These are phyloP conservation scores for Lamellibrachia columna DNA, from an alignment of 2,888 invertebrate species.

Conservation along the genomic window DNA sequence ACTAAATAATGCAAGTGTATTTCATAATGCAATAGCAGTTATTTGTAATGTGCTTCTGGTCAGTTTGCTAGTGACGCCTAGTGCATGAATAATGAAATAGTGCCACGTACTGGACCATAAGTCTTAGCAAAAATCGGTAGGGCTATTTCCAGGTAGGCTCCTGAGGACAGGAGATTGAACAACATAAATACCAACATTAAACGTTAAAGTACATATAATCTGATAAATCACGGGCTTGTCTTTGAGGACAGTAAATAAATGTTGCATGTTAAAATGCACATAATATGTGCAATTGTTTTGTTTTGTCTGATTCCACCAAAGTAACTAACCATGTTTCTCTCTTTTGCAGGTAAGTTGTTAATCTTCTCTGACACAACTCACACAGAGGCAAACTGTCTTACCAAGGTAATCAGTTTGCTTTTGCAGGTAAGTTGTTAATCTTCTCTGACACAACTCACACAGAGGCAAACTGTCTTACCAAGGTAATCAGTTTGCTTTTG, in stretches of 20 bases:
- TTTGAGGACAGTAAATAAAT: no score
- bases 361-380: background rate
- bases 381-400: background rate
- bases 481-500: background rate
- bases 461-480: background rate
- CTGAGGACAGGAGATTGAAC: no score
- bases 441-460: no score
- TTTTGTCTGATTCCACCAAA: background rate
- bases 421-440: background rate
- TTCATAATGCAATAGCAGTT: no score
- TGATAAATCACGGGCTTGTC: no score
- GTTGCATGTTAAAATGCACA: background rate
- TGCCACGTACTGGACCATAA: no score
- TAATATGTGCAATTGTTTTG: background rate
- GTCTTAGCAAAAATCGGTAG: no score
- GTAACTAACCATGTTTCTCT: background rate
- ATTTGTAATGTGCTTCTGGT: no score
- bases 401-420: background rate
- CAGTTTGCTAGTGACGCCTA: no score
- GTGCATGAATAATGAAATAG: no score
- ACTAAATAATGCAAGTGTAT: no score
- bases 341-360: background rate
- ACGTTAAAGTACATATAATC: background rate
- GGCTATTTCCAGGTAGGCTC: no score
- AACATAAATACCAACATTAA: background rate